Conservation (phyloP, 2,888 invertebrate species). For the Antheraea yamamai region DNA sequence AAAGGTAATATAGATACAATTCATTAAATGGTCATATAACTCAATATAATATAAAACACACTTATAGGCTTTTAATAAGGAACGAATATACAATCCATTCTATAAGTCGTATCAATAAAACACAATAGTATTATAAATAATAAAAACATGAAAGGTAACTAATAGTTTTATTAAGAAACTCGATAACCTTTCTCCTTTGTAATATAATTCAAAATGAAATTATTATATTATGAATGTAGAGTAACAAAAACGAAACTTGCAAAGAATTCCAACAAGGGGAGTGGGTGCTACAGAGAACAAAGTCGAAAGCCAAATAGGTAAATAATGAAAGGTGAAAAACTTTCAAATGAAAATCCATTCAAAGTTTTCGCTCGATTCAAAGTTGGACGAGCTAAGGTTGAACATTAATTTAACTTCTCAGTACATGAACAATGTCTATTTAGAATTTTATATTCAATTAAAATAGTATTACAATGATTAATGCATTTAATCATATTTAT, state of each 20-base stretch:
- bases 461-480: conserved; percentile 6
- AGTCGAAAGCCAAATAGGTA: conserved; percentile 60
- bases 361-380: conserved; percentile 61
- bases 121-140: not conserved
- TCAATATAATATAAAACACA: too few relatives aligned
- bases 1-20: too few relatives aligned
- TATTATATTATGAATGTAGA: conserved; percentile 31
- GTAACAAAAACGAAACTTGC: conserved; percentile 52
- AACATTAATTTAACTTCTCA: conserved; percentile 57
- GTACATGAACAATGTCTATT: conserved; percentile 36
- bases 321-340: conserved; percentile 64
- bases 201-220: conserved; percentile 3
- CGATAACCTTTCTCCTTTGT: not conserved
- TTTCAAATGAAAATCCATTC: conserved; percentile 66
- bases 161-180: not conserved
- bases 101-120: not conserved
- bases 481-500: not conserved
- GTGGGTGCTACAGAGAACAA: conserved; percentile 48
- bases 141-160: not conserved
- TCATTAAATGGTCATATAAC: too few relatives aligned
- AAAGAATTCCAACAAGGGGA: conserved; percentile 56
- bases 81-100: not conserved
- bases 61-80: too few relatives aligned
- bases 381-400: conserved; percentile 50
- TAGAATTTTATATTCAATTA: conserved; percentile 17